Evolutionary conservation across 2,888 invertebrate genomes (phyloP).

Genomic region (Andrena dorsata): DNA sequence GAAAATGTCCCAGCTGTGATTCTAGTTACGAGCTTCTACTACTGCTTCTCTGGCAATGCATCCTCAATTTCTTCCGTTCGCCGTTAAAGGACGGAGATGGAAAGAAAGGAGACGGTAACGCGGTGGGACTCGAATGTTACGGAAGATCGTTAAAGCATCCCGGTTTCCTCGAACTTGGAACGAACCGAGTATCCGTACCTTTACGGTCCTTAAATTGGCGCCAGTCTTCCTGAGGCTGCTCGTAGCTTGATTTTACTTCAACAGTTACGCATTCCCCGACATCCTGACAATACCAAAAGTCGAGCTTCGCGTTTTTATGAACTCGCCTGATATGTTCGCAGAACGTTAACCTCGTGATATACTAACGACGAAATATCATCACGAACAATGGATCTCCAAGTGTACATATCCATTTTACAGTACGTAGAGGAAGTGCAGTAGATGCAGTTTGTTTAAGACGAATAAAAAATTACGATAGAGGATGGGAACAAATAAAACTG

Average conservation of each 20-base stretch:
- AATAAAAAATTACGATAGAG: no score
- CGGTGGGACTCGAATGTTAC: slow-evolving; percentile 30
- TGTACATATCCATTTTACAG: no score
- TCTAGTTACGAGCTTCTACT: neutral
- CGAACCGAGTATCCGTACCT: slow-evolving; percentile 59
- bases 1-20: no score
- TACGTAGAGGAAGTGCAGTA: no score
- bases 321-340: neutral
- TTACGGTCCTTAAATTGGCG: slow-evolving; percentile 78
- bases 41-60: neutral
- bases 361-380: no score
- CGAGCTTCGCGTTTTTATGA: neutral
- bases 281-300: slow-evolving; percentile 55
- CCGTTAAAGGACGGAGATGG: slow-evolving; percentile 9
- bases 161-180: slow-evolving; percentile 58
- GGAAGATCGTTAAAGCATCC: slow-evolving; percentile 53
- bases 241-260: slow-evolving; percentile 73
- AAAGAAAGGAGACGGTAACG: slow-evolving; percentile 58
- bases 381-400: no score
- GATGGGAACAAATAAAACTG: no score
- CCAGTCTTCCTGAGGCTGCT: slow-evolving; percentile 70
- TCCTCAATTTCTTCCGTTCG: slow-evolving; percentile 9
- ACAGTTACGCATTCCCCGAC: slow-evolving; percentile 70
- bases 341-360: neutral
- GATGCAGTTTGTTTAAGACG: no score